Conservation (phyloP, 2,888 invertebrate species). For the Chrysotoxum bicinctum region DNA sequence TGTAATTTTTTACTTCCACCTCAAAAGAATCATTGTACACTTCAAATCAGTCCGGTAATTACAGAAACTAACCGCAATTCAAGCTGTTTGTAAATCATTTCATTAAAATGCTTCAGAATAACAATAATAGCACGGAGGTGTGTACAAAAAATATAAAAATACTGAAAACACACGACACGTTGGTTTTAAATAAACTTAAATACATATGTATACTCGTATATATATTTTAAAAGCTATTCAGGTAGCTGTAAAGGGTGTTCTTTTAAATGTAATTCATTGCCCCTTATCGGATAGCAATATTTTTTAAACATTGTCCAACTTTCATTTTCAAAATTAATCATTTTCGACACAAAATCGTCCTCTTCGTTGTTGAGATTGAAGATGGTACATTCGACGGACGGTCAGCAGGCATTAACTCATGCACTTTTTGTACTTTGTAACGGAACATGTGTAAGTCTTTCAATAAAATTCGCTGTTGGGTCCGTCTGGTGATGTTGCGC, state of each 20-base stretch:
- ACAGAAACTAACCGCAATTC: constrained; percentile 59
- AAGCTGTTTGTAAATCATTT: constrained; percentile 49
- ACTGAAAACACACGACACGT: not conserved
- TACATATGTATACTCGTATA: too few species aligned
- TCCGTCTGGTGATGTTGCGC: too few species aligned
- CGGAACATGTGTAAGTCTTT: too few species aligned
- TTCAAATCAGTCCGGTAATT: constrained; percentile 51
- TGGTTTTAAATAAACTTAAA: not conserved
- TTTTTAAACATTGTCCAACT: too few species aligned
- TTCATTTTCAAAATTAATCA: too few species aligned
- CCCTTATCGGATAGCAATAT: too few species aligned
- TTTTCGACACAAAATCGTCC: too few species aligned
- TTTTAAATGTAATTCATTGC: not conserved
- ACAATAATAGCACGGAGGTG: constrained; percentile 16
- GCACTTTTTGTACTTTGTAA: too few species aligned
- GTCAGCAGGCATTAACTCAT: too few species aligned
- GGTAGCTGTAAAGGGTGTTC: not conserved
- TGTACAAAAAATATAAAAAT: not conserved
- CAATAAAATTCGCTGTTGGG: too few species aligned
- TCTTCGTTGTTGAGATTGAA: too few species aligned
- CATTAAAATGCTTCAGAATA: constrained; percentile 11
- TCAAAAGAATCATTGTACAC: not conserved
- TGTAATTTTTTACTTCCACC: not conserved
- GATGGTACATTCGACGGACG: too few species aligned
- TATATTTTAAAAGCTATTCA: not conserved